phyloP scores from a whole-genome alignment of 2,797 vertebrate genomes.

The Poecilia gillii region DNA sequence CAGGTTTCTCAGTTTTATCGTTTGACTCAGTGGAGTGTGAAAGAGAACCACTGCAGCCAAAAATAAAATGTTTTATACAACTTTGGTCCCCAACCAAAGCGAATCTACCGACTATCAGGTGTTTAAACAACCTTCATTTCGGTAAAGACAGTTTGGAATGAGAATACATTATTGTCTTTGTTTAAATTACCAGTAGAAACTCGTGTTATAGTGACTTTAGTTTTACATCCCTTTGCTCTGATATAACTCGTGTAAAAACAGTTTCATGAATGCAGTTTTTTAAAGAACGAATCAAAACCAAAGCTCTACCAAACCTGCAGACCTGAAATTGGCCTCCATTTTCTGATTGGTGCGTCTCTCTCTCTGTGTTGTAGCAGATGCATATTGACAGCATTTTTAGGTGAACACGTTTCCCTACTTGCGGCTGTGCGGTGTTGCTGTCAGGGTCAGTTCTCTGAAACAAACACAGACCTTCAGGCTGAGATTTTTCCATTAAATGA shows the following conservation, averaged over 20 bases:
- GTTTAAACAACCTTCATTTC: too few species aligned
- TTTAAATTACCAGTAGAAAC: background rate
- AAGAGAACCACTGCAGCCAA: too few species aligned
- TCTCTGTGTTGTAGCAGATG: background rate
- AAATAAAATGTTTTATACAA: too few species aligned
- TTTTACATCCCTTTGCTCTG: background rate
- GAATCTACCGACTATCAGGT: too few species aligned
- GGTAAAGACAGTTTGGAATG: background rate
- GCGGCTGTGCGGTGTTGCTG: background rate
- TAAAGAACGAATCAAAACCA: background rate
- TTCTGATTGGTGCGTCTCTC: background rate
- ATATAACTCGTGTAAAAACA: background rate
- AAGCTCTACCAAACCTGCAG: background rate
- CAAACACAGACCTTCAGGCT: conserved; percentile 23
- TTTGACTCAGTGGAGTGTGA: too few species aligned
- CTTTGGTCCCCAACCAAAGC: too few species aligned
- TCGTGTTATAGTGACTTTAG: background rate
- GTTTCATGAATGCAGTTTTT: background rate
- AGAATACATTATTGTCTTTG: background rate
- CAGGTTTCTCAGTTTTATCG: too few species aligned
- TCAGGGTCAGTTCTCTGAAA: conserved; percentile 19
- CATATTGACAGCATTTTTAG: background rate
- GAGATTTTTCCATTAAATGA: conserved; percentile 31
- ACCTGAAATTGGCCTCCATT: background rate
- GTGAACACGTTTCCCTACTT: background rate